A percentile compares a stretch with the other conserved stretches of the same genome.
Conservation (phyloP, 2,888 invertebrate genomes). For the Magallana nippona region DNA sequence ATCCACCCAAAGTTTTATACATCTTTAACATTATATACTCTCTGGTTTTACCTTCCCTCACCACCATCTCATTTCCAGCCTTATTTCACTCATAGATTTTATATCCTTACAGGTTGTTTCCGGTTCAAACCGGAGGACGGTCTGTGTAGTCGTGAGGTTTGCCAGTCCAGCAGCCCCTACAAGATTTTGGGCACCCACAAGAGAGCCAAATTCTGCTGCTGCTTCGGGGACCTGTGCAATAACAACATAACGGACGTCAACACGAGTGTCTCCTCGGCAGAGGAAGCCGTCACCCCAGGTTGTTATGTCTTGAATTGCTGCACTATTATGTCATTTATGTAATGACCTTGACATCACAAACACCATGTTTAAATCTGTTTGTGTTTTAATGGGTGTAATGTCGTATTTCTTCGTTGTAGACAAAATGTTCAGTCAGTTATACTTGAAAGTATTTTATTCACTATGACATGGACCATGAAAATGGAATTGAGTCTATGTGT, state of each 20-base stretch:
- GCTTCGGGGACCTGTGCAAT: conserved; percentile 89
- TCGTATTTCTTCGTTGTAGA: no score
- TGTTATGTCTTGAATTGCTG: background rate
- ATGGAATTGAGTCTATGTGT: no score
- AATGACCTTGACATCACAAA: background rate
- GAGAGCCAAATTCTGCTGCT: conserved; percentile 87
- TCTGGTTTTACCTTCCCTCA: no score
- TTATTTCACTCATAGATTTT: background rate
- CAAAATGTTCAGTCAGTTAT: no score
- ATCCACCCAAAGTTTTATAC: no score
- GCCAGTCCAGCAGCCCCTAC: conserved; percentile 78
- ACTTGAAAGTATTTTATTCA: no score
- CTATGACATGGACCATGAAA: no score
- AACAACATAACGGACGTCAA: conserved; percentile 82
- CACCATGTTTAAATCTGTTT: background rate
- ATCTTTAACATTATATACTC: no score
- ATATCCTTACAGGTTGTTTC: conserved; percentile 48
- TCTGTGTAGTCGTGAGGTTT: conserved; percentile 26
- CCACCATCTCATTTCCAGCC: no score
- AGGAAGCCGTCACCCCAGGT: conserved; percentile 57
- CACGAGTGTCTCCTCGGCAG: conserved; percentile 38
- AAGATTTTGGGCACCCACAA: conserved; percentile 41
- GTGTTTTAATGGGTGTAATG: no score
- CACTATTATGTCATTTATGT: background rate
- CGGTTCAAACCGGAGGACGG: conserved; percentile 80